These are phyloP conservation scores for Tenthredo mesomela DNA, from an alignment of 2,888 invertebrate genomes.

Conservation along the genomic window DNA sequence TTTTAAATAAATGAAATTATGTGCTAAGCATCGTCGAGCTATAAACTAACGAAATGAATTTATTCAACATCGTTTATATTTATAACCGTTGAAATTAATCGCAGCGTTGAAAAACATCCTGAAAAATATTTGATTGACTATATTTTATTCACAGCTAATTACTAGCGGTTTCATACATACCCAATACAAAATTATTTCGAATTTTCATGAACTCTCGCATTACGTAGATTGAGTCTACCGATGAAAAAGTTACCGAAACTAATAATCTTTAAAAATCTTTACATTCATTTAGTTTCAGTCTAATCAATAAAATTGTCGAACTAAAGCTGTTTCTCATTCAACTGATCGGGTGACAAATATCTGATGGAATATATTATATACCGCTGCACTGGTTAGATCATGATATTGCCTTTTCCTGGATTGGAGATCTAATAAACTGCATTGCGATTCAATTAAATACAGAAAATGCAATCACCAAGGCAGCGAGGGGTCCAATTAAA, in stretches of 20 bases:
- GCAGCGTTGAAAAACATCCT: not conserved
- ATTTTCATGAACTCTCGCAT: not conserved
- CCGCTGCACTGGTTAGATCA: not conserved
- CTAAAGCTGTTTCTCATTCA: not conserved
- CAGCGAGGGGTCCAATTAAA: slow-evolving; percentile 19
- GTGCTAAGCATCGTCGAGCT: not conserved
- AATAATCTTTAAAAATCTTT: too few relatives aligned
- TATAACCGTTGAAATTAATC: not conserved
- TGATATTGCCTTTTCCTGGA: not conserved
- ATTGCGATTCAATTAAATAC: slow-evolving; percentile 36
- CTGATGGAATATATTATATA: not conserved
- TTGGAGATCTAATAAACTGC: not conserved
- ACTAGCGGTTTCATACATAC: not conserved
- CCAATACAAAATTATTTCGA: not conserved
- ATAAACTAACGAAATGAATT: not conserved
- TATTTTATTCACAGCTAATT: not conserved
- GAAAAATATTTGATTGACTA: not conserved
- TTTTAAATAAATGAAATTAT: slow-evolving; percentile 1
- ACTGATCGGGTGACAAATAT: not conserved
- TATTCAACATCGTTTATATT: not conserved
- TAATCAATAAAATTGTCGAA: not conserved
- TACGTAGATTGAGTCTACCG: too few relatives aligned
- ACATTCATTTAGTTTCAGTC: not conserved
- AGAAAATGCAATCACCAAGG: slow-evolving; percentile 34
- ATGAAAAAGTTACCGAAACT: not conserved